Base-by-base conservation (phyloP, 2,888 invertebrate genomes). In the Pinctada fucata region DNA sequence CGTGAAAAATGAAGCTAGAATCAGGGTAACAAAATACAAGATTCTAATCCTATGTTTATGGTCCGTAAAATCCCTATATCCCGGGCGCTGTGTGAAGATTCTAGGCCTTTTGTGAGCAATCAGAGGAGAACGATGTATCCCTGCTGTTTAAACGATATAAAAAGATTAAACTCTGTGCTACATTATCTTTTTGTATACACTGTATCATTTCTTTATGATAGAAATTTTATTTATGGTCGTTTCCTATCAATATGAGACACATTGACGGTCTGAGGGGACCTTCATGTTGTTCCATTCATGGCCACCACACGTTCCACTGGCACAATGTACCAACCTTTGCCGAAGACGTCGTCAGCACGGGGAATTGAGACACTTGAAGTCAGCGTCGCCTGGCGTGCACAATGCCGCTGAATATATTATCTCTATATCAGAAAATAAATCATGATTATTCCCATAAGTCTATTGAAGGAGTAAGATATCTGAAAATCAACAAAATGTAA, bases 331-430 rank as follows among this genome's bases (percentile, higher is more conserved):
- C 31, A 31, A 31, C 31, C 31, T 31, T 1, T 31, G 31, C 31
- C 31, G 31, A 31, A 31, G 31, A 31, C 31, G 31, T 31, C 31
- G 31, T 31, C 31, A 31, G 31, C 31, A 31, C 31, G 31, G 31
- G 31, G 31, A 31, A 31, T 31, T 31, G 31, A 31, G 31, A 31
- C 31, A 31, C 31, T 31, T 31, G 31, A 31, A 31, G 1, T 31
- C 31, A 6, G 58, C 58, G 58, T 6, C 13, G 58, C 58, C 13
- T 58, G 58, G 58, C 58, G 58, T 58, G 13, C 8, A 78, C 68
- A 73, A 78, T 69, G 58, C 63, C 47, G 51, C 13, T 58, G 78
- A 63, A 78, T 78, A 78, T 45, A 68, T 78, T 78, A 78, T 78
- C 78, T 49, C 48, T 48, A 48, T 6, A 68, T 68, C 73, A 73